These are phyloP conservation scores for Lasioglossum zephyrum DNA, from an alignment of 2,888 invertebrate species.

Conservation along the genomic window DNA sequence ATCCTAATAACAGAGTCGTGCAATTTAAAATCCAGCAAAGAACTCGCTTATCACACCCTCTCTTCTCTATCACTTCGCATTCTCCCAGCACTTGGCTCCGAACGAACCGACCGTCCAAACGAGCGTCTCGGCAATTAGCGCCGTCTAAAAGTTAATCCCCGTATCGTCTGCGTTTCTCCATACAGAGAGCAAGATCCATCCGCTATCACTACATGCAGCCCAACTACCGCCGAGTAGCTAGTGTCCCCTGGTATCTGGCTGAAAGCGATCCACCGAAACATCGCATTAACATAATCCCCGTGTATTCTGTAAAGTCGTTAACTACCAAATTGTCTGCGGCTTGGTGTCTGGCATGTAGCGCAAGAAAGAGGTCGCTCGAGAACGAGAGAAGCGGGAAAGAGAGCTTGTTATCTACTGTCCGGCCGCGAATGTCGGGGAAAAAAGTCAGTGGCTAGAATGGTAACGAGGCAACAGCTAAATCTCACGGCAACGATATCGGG, in stretches of 20 bases:
- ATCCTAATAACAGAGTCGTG: not conserved
- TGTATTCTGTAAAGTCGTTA: slow-evolving; percentile 66
- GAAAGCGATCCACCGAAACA: slow-evolving; percentile 66
- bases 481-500: slow-evolving; percentile 32
- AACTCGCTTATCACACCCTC: not conserved
- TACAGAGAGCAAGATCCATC: slow-evolving; percentile 38
- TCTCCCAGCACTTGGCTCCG: not conserved
- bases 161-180: slow-evolving; percentile 41
- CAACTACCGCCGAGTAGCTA: not conserved
- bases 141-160: slow-evolving; percentile 49
- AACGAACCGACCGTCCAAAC: not conserved
- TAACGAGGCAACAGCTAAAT: slow-evolving; percentile 31
- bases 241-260: slow-evolving; percentile 30
- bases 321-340: slow-evolving; percentile 52
- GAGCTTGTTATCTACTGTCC: slow-evolving; percentile 18
- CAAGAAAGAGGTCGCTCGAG: not conserved
- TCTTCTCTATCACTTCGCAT: not conserved
- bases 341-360: not conserved
- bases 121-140: slow-evolving; percentile 42
- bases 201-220: not conserved
- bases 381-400: not conserved
- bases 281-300: slow-evolving; percentile 73
- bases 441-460: slow-evolving; percentile 22
- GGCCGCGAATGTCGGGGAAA: not conserved
- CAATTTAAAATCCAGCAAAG: not conserved